Conservation (phyloP, 1,140 invertebrate species). For the Tetramorium simillimum region DNA sequence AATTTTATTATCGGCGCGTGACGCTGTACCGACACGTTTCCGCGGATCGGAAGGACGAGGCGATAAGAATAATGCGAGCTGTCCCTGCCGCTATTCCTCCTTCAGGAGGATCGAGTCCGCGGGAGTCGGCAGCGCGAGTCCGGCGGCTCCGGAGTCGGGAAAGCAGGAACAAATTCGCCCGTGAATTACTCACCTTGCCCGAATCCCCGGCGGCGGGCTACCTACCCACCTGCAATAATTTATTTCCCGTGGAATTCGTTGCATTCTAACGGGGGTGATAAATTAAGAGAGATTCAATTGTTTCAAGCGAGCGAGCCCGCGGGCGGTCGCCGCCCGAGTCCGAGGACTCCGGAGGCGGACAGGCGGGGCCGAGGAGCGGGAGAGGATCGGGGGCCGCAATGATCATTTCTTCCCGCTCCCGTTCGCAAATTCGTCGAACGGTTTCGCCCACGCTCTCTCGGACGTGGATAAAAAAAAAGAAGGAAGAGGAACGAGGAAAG, state of each 20-base stretch:
- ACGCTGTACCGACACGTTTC: constrained; percentile 3
- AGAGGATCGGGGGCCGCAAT: constrained; percentile 43
- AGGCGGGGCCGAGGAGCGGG: neutral
- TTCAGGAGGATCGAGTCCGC: neutral
- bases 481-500: neutral
- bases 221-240: constrained; percentile 68
- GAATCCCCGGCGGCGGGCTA: constrained; percentile 61
- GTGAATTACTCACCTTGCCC: constrained; percentile 69
- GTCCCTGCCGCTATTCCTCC: neutral
- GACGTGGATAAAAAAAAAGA: neutral
- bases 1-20: neutral
- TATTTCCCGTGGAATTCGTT: constrained; percentile 75
- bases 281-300: constrained; percentile 75
- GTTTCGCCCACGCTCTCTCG: constrained; percentile 14
- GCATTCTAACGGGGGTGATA: constrained; percentile 73
- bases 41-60: neutral
- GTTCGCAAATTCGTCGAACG: constrained; percentile 57
- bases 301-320: constrained; percentile 70
- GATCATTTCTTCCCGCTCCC: constrained; percentile 55
- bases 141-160: neutral
- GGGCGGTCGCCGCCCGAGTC: constrained; percentile 54
- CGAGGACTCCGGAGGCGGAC: constrained; percentile 23
- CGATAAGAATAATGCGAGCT: constrained; percentile 24
- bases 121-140: neutral
- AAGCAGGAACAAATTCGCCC: constrained; percentile 65